phyloP scores from a whole-genome alignment of 2,888 invertebrate species.

The Entomobrya multifasciata region DNA sequence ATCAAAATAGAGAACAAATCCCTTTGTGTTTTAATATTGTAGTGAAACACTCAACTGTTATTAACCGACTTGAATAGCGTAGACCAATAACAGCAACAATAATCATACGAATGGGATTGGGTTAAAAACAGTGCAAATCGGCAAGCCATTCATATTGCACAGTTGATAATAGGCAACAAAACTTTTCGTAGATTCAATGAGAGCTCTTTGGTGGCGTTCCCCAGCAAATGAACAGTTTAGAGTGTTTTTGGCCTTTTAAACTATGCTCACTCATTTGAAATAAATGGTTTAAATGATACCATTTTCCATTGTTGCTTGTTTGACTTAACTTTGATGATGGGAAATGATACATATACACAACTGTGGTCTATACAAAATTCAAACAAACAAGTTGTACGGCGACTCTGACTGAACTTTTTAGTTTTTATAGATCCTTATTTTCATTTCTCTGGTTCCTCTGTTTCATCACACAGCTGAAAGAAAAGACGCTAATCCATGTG shows the following conservation, averaged over 20 bases:
- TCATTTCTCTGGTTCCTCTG: slow-evolving; percentile 10
- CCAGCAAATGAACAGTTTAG: slow-evolving; percentile 54
- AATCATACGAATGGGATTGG: slow-evolving; percentile 56
- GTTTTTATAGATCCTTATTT: slow-evolving; percentile 60
- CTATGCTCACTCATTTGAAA: slow-evolving; percentile 40
- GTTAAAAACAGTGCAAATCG: slow-evolving; percentile 66
- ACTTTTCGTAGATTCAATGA: slow-evolving; percentile 47
- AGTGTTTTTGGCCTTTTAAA: slow-evolving; percentile 49
- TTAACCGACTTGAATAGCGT: no score
- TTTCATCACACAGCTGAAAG: not conserved
- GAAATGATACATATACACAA: slow-evolving; percentile 44
- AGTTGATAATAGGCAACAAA: slow-evolving; percentile 43
- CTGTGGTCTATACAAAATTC: no score
- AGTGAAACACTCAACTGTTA: no score
- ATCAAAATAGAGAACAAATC: no score
- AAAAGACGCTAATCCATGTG: slow-evolving; percentile 55
- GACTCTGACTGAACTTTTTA: slow-evolving; percentile 63
- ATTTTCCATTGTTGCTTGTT: no score
- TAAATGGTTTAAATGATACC: slow-evolving; percentile 57
- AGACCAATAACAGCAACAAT: slow-evolving; percentile 54
- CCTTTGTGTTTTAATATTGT: no score
- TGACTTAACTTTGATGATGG: slow-evolving; percentile 49
- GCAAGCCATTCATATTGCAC: slow-evolving; percentile 62
- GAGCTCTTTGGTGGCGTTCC: not conserved
- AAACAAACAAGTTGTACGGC: no score